These are phyloP conservation scores for Athalia rosae DNA, from an alignment of 2,888 invertebrate genomes.

Conservation along the genomic window DNA sequence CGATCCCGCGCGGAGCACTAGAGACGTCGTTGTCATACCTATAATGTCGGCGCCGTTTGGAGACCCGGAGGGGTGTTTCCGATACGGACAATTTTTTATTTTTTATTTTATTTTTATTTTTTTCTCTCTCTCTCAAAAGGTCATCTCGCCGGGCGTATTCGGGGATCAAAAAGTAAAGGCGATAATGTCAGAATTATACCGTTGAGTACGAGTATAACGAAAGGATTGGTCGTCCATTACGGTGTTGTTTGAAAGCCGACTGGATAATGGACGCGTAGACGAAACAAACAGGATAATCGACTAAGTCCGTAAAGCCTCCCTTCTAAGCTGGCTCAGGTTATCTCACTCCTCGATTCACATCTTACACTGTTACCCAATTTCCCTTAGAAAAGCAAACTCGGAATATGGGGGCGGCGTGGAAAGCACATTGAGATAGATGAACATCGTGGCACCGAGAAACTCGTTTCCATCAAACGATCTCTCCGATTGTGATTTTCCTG, in stretches of 20 bases:
- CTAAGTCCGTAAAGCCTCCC: constrained; percentile 19
- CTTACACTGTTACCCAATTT: not conserved
- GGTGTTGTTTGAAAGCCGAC: constrained; percentile 1
- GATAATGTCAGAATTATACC: constrained; percentile 3
- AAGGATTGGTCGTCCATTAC: not conserved
- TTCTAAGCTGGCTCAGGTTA: not conserved
- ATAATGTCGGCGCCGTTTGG: constrained; percentile 2
- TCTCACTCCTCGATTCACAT: constrained; percentile 1
- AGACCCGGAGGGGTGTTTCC: not conserved
- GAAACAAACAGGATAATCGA: constrained; percentile 33
- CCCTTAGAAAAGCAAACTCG: not conserved
- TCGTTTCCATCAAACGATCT: constrained; percentile 31
- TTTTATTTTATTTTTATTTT: no score
- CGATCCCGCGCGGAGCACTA: no score
- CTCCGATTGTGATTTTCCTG: constrained; percentile 14
- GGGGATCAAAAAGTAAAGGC: constrained; percentile 1
- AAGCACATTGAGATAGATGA: constrained; percentile 1
- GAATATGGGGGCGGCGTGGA: not conserved
- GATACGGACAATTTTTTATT: constrained; percentile 3
- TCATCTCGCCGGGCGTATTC: not conserved
- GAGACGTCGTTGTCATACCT: not conserved
- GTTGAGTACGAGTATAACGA: not conserved
- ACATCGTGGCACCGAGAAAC: constrained; percentile 22
- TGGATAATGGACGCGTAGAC: not conserved
- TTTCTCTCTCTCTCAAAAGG: no score